These are phyloP conservation scores for Nixonia krombeini DNA, from an alignment of 1,140 invertebrate species.

Conservation along the genomic window DNA sequence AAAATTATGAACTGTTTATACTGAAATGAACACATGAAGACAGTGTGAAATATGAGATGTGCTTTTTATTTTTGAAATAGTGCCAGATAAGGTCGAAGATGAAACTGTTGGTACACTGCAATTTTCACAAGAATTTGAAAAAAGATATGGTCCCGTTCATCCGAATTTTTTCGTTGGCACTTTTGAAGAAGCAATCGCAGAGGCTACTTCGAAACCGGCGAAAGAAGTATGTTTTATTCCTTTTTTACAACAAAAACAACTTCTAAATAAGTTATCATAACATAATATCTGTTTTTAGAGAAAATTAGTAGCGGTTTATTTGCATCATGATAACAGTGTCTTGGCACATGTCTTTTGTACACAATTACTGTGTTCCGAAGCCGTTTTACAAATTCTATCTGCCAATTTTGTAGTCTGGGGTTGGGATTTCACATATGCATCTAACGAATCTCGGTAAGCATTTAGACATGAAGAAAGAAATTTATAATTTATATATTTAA, in stretches of 20 bases:
- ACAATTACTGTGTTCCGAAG: slow-evolving; percentile 90
- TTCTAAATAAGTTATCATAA: neutral
- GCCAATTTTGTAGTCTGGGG: slow-evolving; percentile 94
- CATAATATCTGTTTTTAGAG: slow-evolving; percentile 77
- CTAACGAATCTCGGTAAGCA: slow-evolving; percentile 84
- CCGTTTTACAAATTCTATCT: slow-evolving; percentile 87
- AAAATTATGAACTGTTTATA: too few relatives aligned
- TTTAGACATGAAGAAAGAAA: neutral
- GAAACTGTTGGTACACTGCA: slow-evolving; percentile 88
- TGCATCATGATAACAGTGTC: slow-evolving; percentile 95
- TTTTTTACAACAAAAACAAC: neutral
- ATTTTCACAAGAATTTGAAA: slow-evolving; percentile 88
- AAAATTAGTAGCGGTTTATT: slow-evolving; percentile 91
- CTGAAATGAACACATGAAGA: too few relatives aligned
- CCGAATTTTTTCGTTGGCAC: slow-evolving; percentile 93
- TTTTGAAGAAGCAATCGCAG: slow-evolving; percentile 89
- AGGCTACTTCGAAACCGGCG: slow-evolving; percentile 88
- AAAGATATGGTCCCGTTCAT: slow-evolving; percentile 84
- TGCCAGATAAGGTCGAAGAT: slow-evolving; percentile 88
- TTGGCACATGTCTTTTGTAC: slow-evolving; percentile 97
- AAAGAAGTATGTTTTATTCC: slow-evolving; percentile 80
- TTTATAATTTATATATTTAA: slow-evolving; percentile 13
- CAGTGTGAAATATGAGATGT: too few relatives aligned
- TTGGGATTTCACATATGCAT: slow-evolving; percentile 93
- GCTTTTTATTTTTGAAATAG: slow-evolving; percentile 74